Conservation (phyloP, 1,140 invertebrate genomes). For the Plectus sambesii region DNA sequence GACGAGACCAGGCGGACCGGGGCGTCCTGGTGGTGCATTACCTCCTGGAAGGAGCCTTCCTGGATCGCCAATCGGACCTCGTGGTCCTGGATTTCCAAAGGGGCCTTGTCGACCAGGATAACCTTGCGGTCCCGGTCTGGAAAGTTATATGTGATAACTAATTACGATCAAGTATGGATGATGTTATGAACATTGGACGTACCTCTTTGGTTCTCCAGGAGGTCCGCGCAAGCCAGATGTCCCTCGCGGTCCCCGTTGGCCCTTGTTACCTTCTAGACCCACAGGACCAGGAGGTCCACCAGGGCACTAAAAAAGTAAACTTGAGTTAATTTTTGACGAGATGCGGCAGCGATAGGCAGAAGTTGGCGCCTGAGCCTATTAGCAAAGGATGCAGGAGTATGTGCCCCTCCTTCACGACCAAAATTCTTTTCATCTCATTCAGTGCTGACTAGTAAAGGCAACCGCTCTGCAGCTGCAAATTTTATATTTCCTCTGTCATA, state of each 20-base stretch:
- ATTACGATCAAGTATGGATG: too few species aligned
- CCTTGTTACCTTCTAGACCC: slow-evolving; percentile 6
- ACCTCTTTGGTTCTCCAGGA: neutral
- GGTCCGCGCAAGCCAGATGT: slow-evolving; percentile 1
- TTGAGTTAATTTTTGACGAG: neutral
- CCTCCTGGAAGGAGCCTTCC: slow-evolving; percentile 11
- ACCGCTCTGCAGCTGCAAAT: too few species aligned
- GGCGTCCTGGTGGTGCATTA: slow-evolving; percentile 12
- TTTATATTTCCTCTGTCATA: too few species aligned
- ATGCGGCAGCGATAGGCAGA: too few species aligned
- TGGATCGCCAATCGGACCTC: slow-evolving; percentile 1
- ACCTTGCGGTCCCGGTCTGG: slow-evolving; percentile 5
- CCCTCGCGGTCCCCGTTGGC: slow-evolving; percentile 8
- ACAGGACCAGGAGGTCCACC: neutral
- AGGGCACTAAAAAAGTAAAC: neutral
- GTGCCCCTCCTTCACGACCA: too few species aligned
- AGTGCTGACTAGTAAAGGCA: too few species aligned
- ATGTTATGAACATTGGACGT: too few species aligned
- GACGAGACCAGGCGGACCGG: slow-evolving; percentile 6
- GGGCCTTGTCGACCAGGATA: neutral
- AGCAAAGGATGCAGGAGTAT: too few species aligned
- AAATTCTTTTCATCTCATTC: too few species aligned
- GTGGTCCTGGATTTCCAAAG: slow-evolving; percentile 4
- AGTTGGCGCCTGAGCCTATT: too few species aligned
- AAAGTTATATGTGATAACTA: too few species aligned